Evolutionary conservation across 2,113 vertebrate genomes (phyloP).

Genomic region (Suricata suricatta): DNA sequence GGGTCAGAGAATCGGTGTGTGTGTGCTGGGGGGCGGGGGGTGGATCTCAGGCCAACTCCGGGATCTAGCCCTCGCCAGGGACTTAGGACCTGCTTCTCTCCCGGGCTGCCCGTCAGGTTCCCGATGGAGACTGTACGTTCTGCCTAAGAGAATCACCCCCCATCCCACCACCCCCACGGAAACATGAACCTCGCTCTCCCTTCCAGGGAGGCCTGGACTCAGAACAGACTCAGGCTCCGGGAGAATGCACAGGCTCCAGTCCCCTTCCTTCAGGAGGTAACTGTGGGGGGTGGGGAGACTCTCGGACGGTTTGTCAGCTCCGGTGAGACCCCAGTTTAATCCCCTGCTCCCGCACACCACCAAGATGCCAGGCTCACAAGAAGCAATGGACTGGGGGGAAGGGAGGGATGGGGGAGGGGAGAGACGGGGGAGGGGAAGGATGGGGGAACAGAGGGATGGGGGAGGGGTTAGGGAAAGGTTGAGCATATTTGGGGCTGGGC

Average conservation of each 20-base stretch:
- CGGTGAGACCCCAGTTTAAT: background rate
- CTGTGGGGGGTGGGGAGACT: accelerated
- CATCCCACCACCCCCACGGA: background rate
- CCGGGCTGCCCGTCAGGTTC: background rate
- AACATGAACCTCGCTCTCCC: background rate
- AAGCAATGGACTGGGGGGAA: background rate
- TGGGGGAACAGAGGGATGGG: accelerated
- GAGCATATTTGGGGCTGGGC: background rate
- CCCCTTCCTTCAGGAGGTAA: background rate
- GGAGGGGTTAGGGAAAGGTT: background rate
- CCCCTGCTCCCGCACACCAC: too few relatives aligned
- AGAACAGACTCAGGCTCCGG: background rate
- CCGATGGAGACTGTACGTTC: background rate
- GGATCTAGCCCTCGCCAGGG: background rate
- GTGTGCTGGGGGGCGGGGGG: too few relatives aligned
- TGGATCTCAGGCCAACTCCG: background rate
- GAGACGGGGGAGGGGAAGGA: too few relatives aligned
- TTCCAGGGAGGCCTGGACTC: background rate
- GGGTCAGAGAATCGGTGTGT: background rate
- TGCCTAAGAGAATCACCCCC: background rate
- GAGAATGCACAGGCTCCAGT: background rate
- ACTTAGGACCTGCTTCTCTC: background rate
- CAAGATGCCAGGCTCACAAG: background rate
- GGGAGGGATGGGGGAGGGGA: accelerated
- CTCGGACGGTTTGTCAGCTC: background rate